Base-by-base conservation (phyloP, 2,888 invertebrate species). In the Boloria euphrosyne region DNA sequence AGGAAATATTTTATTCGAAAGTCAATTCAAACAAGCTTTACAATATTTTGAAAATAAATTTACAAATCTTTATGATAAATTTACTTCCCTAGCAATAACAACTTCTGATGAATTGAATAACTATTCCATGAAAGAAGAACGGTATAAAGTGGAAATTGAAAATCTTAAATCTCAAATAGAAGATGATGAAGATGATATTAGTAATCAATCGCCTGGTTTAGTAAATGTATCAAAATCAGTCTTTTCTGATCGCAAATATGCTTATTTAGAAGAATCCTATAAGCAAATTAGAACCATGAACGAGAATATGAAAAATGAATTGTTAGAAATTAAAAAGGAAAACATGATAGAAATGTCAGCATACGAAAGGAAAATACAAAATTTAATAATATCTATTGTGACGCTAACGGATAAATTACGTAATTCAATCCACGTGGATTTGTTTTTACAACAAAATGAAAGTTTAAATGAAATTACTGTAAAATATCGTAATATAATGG, bases 401-500 rank as follows among this genome's bases (percentile, higher is more conserved):
- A 86, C 85, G 47, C 75, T 94, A 22, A 87, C 87, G 46, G 93
- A 93, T 70, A 93, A 87, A 77, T 74, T 94, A 55, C 83, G 91
- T 4, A 85, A 83, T 70, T 90, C 89, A 16, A 82, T 94, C 51
- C 86, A 93, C 54, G 76, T 86, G 14, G 84, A 91, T 4, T 74
- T 89, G 43, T 93, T 93, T 79, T 88, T 91, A 78, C 93, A 94
- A 74, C 84, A 94, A 73, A 93, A 93, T 79, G 84, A 86, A 53
- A 84, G 88, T 59, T 83, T 94, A 51, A 93, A 93, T 69, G 90
- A 93, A 65, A 75, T 87, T n/a, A 80, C 85, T 3, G 76, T 89
- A 17, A 94, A 95, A 76, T 92, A 94, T 72, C 83, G 94, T 74
- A 85, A 85, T 71, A 65, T 88, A 16, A 60, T 93, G n/a, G 81